Evolutionary conservation across 2,888 invertebrate species (phyloP).

Genomic region (Zhengitettix transpicula): DNA sequence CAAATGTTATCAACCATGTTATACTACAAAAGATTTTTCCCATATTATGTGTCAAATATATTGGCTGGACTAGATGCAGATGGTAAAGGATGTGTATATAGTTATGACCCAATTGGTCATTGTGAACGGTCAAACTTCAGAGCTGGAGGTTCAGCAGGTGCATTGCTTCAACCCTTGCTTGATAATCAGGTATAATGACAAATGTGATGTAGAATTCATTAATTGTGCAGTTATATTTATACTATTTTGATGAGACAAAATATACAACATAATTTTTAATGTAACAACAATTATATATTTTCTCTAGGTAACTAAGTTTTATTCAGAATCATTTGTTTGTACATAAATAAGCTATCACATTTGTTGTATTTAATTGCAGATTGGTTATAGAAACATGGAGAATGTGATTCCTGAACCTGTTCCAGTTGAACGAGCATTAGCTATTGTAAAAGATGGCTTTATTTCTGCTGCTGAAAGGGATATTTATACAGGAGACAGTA

Average conservation of each 20-base stretch:
- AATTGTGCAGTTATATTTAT: background rate
- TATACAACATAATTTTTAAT: background rate
- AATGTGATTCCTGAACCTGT: slow-evolving; percentile 45
- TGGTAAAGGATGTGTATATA: slow-evolving; percentile 87
- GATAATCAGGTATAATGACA: slow-evolving; percentile 68
- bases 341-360: background rate
- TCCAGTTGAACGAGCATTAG: slow-evolving; percentile 62
- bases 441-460: slow-evolving; percentile 86
- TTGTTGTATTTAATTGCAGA: slow-evolving; percentile 26
- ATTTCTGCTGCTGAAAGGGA: slow-evolving; percentile 96
- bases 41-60: slow-evolving; percentile 91
- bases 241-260: background rate
- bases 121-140: slow-evolving; percentile 70
- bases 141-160: slow-evolving; percentile 82
- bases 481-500: slow-evolving; percentile 89
- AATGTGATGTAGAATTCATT: slow-evolving; percentile 1
- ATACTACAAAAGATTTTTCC: slow-evolving; percentile 95
- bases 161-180: slow-evolving; percentile 80
- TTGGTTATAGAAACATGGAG: slow-evolving; percentile 78
- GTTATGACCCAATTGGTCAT: slow-evolving; percentile 95
- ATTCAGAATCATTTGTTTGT: background rate
- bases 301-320: too few relatives aligned
- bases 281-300: too few relatives aligned
- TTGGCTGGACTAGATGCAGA: slow-evolving; percentile 85
- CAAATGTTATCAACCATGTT: slow-evolving; percentile 93